Base-by-base conservation (phyloP, 2,797 vertebrate species). In the Micropoecilia bifurca region DNA sequence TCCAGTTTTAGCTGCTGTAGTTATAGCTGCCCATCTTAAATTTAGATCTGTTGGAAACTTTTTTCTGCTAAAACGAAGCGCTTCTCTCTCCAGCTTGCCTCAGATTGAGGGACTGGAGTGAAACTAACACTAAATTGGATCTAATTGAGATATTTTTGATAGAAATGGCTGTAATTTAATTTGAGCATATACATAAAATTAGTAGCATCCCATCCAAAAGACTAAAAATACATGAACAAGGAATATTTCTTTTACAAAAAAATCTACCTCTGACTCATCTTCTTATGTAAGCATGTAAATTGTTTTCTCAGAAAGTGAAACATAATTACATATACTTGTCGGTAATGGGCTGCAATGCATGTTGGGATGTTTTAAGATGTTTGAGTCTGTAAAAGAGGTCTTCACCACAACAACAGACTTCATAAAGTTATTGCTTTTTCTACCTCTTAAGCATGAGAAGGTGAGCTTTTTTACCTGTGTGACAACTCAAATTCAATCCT, bases 291-390 rank as follows among this genome's bases (percentile, higher is more conserved):
- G 39, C 41, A 48, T 83, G 69, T 78, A 84, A 84, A 87, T 85
- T 90, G 69, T 84, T 88, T 85, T 91, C 50, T 82, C 75, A 85
- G 83, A 76, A 82, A 87, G 63, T 79, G 73, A 81, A 81, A 81
- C 18, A 12, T 39, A 48, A 87, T 88, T 76, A 50, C 74, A 78
- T 53, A 55, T n/a, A 55, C 3, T 25, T 55, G 77, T 85, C 76
- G 80, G 80, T 77, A 63, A n/a, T 80, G 50, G 71, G 41, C 72
- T 83, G 48, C 48, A 77, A 69, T 82, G 82, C 74, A 87, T 79
- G 78, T 88, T 84, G 79, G 81, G 74, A 71, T 75, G 77, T 76
- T 76, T 59, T 13, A 6, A 55, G 75, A 7, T 18, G 2, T 50
- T 20, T 50, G 48, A 50, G 20, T 50, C 20, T 50, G 2, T 50